Base-by-base conservation (phyloP, 2,888 invertebrate species). In the Chrysomela aeneicollis region DNA sequence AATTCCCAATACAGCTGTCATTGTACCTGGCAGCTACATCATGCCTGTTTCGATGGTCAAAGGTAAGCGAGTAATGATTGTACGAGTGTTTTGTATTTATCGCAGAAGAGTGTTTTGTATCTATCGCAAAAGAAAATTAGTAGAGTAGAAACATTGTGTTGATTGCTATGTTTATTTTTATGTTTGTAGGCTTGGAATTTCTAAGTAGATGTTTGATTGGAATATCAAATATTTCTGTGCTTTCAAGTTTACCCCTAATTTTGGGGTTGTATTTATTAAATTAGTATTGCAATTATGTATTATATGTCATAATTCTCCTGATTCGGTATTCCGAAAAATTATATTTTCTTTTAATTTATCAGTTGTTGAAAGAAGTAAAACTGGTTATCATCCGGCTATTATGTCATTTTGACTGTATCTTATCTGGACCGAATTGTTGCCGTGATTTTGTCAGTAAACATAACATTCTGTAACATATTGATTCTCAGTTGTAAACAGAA, bases 11-110 rank as follows among this genome's bases (percentile, higher is more conserved):
- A 85, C 90, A 0, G 89, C 90, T 1, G 89, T 91, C 6, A 79
- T 91, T 47, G 89, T 90, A 80, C 90, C 90, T n/a, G 89, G 90
- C 0, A 90, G 90, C 79, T 90, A 90, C 73, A 86, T 91, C 64
- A 80, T 91, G 71, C 91, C 91, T 0, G 89, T 90, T 72, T 90
- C 90, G 2, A 86, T 90, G 84, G 86, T 91, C 64, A 91, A 91
- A 81, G 87, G 71, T 71, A 67, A 66, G 65, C 35, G n/a, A 59
- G 47, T 58, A 9, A 12, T 47, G 18, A 49, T 61, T 57, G 52
- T 42, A 15, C n/a, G 51, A 46, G 19, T 59, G 37, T 47, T 61
- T 35, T 65, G 35, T 53, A 10, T 61, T 26, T 30, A 21, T 30
- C 18, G 17, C 50, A 58, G 42, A 6, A 50, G 22, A 61, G 3